phyloP scores from a whole-genome alignment of 2,797 vertebrate species.

The Pseudocheirus occidentalis region DNA sequence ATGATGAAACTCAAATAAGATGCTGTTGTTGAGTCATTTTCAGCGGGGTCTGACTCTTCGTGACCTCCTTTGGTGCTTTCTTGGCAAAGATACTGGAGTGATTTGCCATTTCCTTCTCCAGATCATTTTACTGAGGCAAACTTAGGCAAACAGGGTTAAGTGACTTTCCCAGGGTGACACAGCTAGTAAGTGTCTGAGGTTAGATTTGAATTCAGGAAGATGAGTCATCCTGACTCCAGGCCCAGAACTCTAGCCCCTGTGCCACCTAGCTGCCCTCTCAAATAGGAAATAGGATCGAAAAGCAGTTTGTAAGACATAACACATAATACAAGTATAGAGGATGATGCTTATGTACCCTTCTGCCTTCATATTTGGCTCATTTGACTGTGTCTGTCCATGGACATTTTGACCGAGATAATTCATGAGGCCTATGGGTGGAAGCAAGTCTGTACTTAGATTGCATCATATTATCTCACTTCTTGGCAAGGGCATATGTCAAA shows the following conservation, averaged over 20 bases:
- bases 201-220: neutral
- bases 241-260: neutral
- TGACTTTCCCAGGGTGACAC: neutral
- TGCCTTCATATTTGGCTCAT: neutral
- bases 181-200: neutral
- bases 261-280: neutral
- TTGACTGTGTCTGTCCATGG: neutral
- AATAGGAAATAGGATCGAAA: neutral
- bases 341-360: neutral
- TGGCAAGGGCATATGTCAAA: neutral
- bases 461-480: neutral
- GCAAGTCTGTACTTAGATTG: neutral
- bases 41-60: neutral
- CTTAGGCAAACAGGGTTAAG: neutral
- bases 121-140: neutral
- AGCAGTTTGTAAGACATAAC: neutral
- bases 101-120: neutral
- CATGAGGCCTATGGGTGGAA: neutral
- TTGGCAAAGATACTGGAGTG: neutral
- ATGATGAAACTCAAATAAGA: neutral
- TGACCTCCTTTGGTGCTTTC: neutral
- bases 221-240: neutral
- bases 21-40: neutral
- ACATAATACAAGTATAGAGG: neutral
- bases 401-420: neutral